phyloP scores from a whole-genome alignment of 2,113 vertebrate species.

The Xiphophorus hellerii region DNA sequence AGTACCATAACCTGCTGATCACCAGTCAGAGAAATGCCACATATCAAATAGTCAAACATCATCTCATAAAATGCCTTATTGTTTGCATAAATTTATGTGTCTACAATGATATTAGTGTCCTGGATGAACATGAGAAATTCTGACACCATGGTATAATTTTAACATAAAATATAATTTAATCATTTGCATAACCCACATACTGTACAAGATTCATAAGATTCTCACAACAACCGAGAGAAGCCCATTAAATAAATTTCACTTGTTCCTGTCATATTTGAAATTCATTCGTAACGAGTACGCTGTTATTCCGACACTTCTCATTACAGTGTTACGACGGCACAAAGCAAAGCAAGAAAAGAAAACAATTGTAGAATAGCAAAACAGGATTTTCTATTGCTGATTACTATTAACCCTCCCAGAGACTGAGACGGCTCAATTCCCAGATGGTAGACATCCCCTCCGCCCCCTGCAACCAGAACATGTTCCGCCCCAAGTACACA shows the following conservation, averaged over 20 bases:
- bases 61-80: not conserved
- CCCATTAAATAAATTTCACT: not conserved
- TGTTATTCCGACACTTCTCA: not conserved
- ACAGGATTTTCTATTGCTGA: not conserved
- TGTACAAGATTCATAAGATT: not conserved
- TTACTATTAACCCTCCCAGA: not conserved
- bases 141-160: not conserved
- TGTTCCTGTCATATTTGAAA: not conserved
- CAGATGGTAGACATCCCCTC: not conserved
- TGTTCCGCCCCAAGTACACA: no score
- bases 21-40: no score
- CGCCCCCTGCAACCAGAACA: no score
- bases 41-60: not conserved
- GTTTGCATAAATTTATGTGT: not conserved
- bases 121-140: not conserved
- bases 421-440: not conserved
- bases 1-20: not conserved
- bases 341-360: not conserved
- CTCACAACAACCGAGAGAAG: not conserved
- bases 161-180: not conserved
- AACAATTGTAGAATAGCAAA: not conserved
- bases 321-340: not conserved
- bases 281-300: not conserved
- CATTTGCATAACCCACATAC: not conserved
- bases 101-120: not conserved